phyloP scores from a whole-genome alignment of 30 jellyfish, hydroid and myxozoan genomes.

The Turritopsis rubra region DNA sequence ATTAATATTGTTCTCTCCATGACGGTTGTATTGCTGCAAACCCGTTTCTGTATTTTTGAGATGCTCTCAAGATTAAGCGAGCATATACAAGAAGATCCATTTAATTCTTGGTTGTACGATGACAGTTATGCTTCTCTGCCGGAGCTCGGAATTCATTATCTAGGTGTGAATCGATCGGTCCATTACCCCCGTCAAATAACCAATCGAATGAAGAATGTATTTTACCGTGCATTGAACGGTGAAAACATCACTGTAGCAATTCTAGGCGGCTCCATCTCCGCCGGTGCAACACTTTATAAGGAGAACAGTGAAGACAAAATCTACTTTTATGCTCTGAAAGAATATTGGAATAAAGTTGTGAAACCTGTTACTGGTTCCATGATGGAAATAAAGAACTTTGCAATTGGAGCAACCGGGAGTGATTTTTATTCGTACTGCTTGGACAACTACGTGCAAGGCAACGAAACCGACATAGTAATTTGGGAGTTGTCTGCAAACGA shows the following conservation, averaged over 20 bases:
- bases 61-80: background rate
- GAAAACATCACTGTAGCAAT: conserved; percentile 57
- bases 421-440: conserved; percentile 92
- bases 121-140: conserved; percentile 47
- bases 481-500: conserved; percentile 97
- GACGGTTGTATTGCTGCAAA: background rate
- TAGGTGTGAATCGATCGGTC: conserved; percentile 57
- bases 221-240: conserved; percentile 64
- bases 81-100: conserved; percentile 31
- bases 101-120: conserved; percentile 77
- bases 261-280: conserved; percentile 91
- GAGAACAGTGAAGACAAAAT: conserved; percentile 46
- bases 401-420: conserved; percentile 95
- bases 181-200: conserved; percentile 50
- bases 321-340: conserved; percentile 57
- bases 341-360: conserved; percentile 82
- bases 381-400: conserved; percentile 40
- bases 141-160: conserved; percentile 58
- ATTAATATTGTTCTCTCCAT: background rate
- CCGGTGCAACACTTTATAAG: conserved; percentile 89
- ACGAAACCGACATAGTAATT: conserved; percentile 65
- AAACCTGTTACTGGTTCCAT: conserved; percentile 67
- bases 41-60: background rate
- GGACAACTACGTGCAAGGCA: conserved; percentile 62
- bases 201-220: conserved; percentile 44